Conservation (phyloP, 2,888 invertebrate genomes). For the Horisme vitalbata region DNA sequence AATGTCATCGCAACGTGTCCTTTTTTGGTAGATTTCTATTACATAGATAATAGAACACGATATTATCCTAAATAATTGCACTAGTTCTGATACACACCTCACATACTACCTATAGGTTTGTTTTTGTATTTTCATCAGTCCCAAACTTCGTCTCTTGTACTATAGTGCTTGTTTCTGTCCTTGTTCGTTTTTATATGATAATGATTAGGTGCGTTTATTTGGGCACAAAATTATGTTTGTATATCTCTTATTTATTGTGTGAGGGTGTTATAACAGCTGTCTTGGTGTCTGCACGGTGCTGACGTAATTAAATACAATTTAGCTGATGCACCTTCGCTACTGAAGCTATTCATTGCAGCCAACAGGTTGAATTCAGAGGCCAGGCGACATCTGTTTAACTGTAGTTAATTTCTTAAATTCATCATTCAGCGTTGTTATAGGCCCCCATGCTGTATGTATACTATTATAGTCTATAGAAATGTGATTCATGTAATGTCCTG, state of each 20-base stretch:
- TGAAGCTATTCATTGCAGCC: too few relatives aligned
- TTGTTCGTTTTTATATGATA: constrained; percentile 46
- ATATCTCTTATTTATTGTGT: constrained; percentile 17
- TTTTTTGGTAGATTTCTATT: constrained; percentile 13
- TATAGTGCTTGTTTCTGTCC: constrained; percentile 50
- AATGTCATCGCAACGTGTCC: constrained; percentile 24
- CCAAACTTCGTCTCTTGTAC: constrained; percentile 14
- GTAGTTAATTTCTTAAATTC: too few relatives aligned
- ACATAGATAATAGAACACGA: constrained; percentile 19
- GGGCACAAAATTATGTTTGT: constrained; percentile 50
- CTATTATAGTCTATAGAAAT: constrained; percentile 36
- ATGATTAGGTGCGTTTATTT: constrained; percentile 45
- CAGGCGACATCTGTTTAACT: too few relatives aligned
- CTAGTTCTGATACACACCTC: constrained; percentile 19
- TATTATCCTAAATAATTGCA: constrained; percentile 20
- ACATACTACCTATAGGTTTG: constrained; percentile 1
- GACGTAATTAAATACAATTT: constrained; percentile 10
- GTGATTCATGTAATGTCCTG: constrained; percentile 37
- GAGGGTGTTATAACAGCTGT: constrained; percentile 6
- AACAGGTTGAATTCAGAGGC: too few relatives aligned
- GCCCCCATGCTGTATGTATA: constrained; percentile 32
- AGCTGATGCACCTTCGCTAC: too few relatives aligned
- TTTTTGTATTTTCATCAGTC: constrained; percentile 6
- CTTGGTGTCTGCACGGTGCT: constrained; percentile 15
- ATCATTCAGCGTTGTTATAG: constrained; percentile 22